Base-by-base conservation (phyloP, 2,888 invertebrate species). In the Clepsis dumicolana region DNA sequence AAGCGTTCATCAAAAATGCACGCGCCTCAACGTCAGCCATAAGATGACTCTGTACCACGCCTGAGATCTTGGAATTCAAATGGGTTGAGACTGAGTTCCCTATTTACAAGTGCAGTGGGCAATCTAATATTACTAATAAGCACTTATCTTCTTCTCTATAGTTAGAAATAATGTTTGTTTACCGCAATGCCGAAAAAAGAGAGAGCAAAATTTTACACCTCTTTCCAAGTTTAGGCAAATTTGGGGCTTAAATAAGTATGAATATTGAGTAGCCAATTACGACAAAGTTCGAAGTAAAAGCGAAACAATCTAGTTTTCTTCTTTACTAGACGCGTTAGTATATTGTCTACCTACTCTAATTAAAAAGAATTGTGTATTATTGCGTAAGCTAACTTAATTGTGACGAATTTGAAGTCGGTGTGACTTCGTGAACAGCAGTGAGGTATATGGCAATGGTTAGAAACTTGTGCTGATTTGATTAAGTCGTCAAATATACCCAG, bases 1-100 rank as follows among this genome's bases (percentile, higher is more conserved):
- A 82, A 79, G 76, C 74, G 70, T 81, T 84, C 87, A 90, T 92
- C 84, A 88, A 89, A 83, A 87, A 91, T 91, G 86, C 87, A 90
- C 87, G 82, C 80, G 79, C 74, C 80, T 79, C 82, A 75, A 78
- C 83, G 88, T 82, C 85, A 78, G 85, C 84, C 88, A 87, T 83
- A 86, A 89, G 88, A 87, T 81, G 89, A 89, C 88, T 87, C 77
- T 77, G 65, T 53, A 59, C 48, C 38, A n/a, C 35, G 60, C 60
- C 14, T 18, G 27, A 41, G 21, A 63, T 38, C 63, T 80, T 81
- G 80, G 77, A 75, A 76, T 78, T 78, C 71, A 70, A 70, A 73
- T 71, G 21, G 24, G 50, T 29, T 24, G 14, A 64, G 18, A 25
- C 53, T 54, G 21, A 21, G 18, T 38, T 54, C 1, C 52, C 27